Evolutionary conservation across 2,888 invertebrate species (phyloP).

Genomic region (Macrophya alboannulata): DNA sequence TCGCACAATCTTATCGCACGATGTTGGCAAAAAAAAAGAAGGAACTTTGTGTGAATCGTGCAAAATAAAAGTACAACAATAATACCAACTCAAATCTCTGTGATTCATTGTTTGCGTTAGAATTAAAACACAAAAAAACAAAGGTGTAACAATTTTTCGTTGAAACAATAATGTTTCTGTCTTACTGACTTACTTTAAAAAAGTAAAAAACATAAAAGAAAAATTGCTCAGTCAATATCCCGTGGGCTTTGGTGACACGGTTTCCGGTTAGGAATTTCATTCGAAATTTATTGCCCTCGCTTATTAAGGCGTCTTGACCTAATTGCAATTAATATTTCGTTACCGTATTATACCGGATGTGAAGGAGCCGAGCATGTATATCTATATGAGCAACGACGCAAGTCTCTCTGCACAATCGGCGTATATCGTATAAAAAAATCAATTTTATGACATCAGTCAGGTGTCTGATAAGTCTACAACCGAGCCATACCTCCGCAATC

Average conservation of each 20-base stretch:
- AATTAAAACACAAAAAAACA: not conserved
- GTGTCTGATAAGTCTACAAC: not conserved
- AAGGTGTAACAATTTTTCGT: not conserved
- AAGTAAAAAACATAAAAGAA: not conserved
- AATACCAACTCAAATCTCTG: not conserved
- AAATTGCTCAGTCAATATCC: not conserved
- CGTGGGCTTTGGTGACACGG: conserved; percentile 8
- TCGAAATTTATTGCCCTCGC: not conserved
- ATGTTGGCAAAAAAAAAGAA: not conserved
- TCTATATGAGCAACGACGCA: not conserved
- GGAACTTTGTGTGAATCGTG: not conserved
- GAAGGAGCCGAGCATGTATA: not conserved
- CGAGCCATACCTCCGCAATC: too few species aligned
- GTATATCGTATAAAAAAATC: not conserved
- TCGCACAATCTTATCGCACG: not conserved
- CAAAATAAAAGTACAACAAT: not conserved
- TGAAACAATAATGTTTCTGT: not conserved
- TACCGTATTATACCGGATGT: conserved; percentile 4
- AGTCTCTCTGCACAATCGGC: not conserved
- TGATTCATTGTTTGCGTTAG: not conserved
- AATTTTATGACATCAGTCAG: not conserved
- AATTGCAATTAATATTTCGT: conserved; percentile 40
- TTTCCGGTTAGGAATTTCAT: not conserved
- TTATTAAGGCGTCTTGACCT: conserved; percentile 15
- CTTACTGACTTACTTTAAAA: not conserved